A percentile compares a stretch with the other conserved stretches of the same genome.
phyloP scores from a whole-genome alignment of 2,797 vertebrate genomes.

The Phaenicophaeus curvirostris region DNA sequence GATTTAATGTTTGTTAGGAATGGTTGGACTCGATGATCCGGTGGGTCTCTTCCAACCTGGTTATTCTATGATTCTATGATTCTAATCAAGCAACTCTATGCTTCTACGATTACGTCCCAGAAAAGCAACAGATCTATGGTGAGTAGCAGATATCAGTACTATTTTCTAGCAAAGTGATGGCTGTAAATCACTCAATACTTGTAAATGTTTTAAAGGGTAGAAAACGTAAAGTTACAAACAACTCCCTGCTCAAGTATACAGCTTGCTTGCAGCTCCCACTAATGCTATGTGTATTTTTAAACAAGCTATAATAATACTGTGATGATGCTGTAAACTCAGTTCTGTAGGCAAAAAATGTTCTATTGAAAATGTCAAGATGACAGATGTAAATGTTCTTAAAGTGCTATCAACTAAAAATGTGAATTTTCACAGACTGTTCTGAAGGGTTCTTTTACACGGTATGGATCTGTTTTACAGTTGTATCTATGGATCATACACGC shows the following conservation, averaged over 20 bases:
- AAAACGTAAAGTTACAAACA: conserved; percentile 8
- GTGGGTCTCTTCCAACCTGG: too few species aligned
- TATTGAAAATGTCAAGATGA: conserved; percentile 53
- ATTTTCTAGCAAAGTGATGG: conserved; percentile 52
- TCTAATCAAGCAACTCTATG: too few species aligned
- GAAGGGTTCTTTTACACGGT: not conserved
- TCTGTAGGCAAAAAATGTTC: conserved; percentile 54
- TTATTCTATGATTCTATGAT: too few species aligned
- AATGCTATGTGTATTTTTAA: conserved; percentile 62
- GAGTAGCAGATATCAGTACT: not conserved
- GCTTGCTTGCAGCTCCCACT: conserved; percentile 59
- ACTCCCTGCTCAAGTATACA: conserved; percentile 38
- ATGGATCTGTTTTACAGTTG: conserved; percentile 33
- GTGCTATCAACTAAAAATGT: conserved; percentile 16
- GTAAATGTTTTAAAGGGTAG: conserved; percentile 46
- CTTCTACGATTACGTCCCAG: not conserved
- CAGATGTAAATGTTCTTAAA: conserved; percentile 62
- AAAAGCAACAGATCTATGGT: not conserved
- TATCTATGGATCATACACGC: conserved; percentile 41
- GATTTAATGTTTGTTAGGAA: too few species aligned
- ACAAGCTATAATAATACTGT: conserved; percentile 56
- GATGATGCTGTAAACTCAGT: conserved; percentile 60
- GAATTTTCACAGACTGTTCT: conserved; percentile 4
- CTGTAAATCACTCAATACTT: conserved; percentile 12
- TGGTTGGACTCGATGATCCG: too few species aligned